Base-by-base conservation (phyloP, 2,888 invertebrate species). In the Anticlea derivata region DNA sequence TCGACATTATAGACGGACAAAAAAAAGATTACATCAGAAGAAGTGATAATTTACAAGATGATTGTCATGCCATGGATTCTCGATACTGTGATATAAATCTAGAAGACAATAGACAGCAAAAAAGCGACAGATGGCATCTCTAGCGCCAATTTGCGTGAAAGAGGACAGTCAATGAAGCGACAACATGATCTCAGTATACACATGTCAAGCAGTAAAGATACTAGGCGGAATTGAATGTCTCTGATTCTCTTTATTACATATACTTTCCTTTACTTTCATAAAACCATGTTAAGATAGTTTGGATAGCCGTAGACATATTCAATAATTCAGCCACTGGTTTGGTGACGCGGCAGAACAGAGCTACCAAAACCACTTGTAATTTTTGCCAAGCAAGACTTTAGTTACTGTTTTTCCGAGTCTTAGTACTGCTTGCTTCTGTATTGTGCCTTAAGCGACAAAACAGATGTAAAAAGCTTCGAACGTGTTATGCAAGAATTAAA, bases 401-500 rank as follows among this genome's bases (percentile, higher is more conserved):
- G 4, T 17, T 17, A 17, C 4, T 4, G 17, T 4, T 10, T 7
- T 29, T 20, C 6, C 7, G 2, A 5, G 8, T n/a, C 7, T 30
- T 6, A 6, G n/a, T 35, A 34, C 33, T 50, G 40, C 17, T 45
- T 17, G 4, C n/a, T 30, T 12, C 22, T n/a, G n/a, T n/a, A n/a
- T n/a, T n/a, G n/a, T n/a, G n/a, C n/a, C n/a, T n/a, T n/a, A n/a
- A n/a, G n/a, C n/a, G n/a, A n/a, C n/a, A n/a, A 1, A 1, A 33
- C 17, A n/a, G 50, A n/a, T n/a, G n/a, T 58, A 59, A 61, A 70
- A 72, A 65, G 46, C 41, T 44, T 39, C 47, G 66, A 56, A 65
- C 70, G 59, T 71, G 75, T 64, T 71, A 64, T 66, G 65, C 65
- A 58, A 64, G 65, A 68, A 70, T 71, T 65, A 75, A 69, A 70